Base-by-base conservation (phyloP, 1,140 invertebrate species). In the Penaeus vannamei region DNA sequence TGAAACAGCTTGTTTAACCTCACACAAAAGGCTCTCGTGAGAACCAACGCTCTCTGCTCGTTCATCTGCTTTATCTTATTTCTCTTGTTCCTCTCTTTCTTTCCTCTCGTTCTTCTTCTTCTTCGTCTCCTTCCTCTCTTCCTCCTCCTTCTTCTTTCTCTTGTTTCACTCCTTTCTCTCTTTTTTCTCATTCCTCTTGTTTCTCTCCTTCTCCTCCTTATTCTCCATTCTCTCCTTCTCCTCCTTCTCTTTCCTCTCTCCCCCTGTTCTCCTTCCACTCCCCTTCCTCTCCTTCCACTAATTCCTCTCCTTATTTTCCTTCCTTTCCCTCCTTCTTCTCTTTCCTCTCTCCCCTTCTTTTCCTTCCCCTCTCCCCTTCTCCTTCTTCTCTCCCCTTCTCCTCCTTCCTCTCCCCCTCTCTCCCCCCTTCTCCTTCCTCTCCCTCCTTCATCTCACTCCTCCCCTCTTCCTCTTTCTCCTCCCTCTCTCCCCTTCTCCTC, bases 251-350 rank as follows among this genome's bases (percentile, higher is more conserved):
- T 10, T 46, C 42, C 10, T 10, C 10, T 10, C 10, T 10, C 10
- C 42, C 10, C 42, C 10, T 10, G 3, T 10, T 36, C 69, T 29
- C 14, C 4, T 14, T 26, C 17, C 10, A 0, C 10, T 10, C 1
- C 26, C 17, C 19, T 26, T n/a, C 17, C 69, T n/a, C 36, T 72
- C n/a, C 0, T 26, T 23, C 10, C 14, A 14, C 0, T 10, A 7
- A 1, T 72, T n/a, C 17, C n/a, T 29, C 29, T 76, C n/a, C n/a
- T 4, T 23, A 4, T 76, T n/a, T 76, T 29, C 14, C 26, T 76
- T 29, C 14, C 72, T 76, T n/a, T 76, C 72, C 32, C 72, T 76
- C 72, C n/a, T n/a, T 76, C 72, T 76, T n/a, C n/a, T n/a, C n/a
- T 29, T 32, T n/a, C 3, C 12, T 53, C 17, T 17, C 53, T 1